Base-by-base conservation (phyloP, 2,797 vertebrate genomes). In the Xenentodon cancila region DNA sequence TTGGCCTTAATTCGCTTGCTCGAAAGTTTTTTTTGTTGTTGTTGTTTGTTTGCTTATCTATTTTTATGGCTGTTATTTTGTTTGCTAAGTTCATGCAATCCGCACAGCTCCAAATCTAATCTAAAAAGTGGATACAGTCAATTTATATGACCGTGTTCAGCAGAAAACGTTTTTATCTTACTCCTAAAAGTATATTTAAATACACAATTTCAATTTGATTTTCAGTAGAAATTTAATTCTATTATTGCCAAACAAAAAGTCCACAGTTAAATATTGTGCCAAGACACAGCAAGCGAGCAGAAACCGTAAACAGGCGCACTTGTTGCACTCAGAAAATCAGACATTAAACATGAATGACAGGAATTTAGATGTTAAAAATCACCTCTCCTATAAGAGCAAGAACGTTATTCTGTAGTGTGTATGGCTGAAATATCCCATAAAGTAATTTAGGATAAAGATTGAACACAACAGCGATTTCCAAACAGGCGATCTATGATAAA, bases 1-100 rank as follows among this genome's bases (percentile, higher is more conserved):
- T 59, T 87, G 80, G 60, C 83, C 83, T 80, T 73, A 84, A 89
- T 92, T 91, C 84, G 74, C 63, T 69, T 73, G 58, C 73, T 81
- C 45, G 47, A 56, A 81, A 73, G 37, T 61, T 7, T 37, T 22
- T 43, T 37, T 21, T 52, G 13, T 47, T 53, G 27, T 18, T 25
- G 3, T 25, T 25, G 25, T 25, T 25, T 25, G 25, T 25, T 25
- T 25, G 5, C n/a, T n/a, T n/a, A 25, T 44, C 32, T 9, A 11
- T 37, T 37, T 13, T 37, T 37, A 13, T 37, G 34, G 34, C 11
- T 37, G 34, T 30, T 59, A 44, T 22, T 80, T 60, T 48, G 40
- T 25, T 12, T 53, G n/a, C 58, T 64, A 46, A 21, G 53, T 64
- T 73, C 34, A 47, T 15, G 50, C 46, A 27, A 34, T 19, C 12